phyloP scores from a whole-genome alignment of 2,113 vertebrate genomes.

The Dipodomys stephensi region DNA sequence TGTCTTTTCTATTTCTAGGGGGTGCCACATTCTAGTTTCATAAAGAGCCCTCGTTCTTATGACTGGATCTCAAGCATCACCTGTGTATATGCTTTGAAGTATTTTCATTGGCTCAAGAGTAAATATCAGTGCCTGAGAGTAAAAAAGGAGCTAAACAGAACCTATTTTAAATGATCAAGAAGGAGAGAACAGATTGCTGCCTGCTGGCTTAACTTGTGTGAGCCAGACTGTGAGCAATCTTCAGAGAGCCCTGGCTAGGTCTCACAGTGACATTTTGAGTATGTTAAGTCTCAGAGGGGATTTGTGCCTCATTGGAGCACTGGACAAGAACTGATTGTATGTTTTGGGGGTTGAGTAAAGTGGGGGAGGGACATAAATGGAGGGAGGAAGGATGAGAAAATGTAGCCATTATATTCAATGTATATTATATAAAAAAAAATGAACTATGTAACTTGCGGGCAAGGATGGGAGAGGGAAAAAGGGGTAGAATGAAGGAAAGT shows the following conservation, averaged over 20 bases:
- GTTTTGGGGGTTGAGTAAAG: background rate
- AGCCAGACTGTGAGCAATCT: background rate
- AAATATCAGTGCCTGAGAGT: conserved; percentile 19
- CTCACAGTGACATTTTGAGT: background rate
- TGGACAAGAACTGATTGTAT: background rate
- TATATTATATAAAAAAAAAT: too few relatives aligned
- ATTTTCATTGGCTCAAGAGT: conserved; percentile 11
- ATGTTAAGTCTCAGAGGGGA: background rate
- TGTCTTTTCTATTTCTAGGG: background rate
- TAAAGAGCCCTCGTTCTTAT: background rate
- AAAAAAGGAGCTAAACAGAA: background rate
- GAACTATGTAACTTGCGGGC: too few relatives aligned
- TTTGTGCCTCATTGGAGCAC: background rate
- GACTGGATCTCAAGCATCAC: background rate
- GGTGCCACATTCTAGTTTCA: background rate
- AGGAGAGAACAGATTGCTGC: background rate
- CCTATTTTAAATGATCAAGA: conserved; percentile 5
- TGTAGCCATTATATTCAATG: too few relatives aligned
- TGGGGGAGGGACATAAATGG: too few relatives aligned
- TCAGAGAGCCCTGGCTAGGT: background rate
- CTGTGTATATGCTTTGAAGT: background rate
- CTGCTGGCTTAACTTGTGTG: background rate
- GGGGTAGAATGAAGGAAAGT: too few relatives aligned
- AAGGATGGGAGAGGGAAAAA: too few relatives aligned
- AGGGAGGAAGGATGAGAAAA: too few relatives aligned